Percentiles rank a stretch among this genome's conserved stretches.
These are phyloP conservation scores for Ploceus nigricollis DNA, from an alignment of 2,113 vertebrate species.

Conservation along the genomic window DNA sequence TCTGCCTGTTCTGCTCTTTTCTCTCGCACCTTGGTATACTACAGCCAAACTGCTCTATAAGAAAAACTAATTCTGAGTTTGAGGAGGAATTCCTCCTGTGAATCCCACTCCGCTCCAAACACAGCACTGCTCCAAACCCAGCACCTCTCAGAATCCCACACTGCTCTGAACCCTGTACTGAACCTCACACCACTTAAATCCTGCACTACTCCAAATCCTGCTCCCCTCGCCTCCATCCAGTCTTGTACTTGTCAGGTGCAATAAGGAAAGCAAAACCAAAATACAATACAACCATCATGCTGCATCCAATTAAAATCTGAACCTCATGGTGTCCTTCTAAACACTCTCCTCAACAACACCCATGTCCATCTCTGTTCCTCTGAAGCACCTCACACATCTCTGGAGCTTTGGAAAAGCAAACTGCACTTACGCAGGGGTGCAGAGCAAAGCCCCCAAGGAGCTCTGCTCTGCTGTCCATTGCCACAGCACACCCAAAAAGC, in stretches of 20 bases:
- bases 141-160: neutral
- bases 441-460: fast-evolving
- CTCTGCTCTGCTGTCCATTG: neutral
- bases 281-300: fast-evolving
- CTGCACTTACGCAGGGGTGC: fast-evolving
- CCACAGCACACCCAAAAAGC: neutral
- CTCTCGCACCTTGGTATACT: fast-evolving
- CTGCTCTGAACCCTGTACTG: fast-evolving
- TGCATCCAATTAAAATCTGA: neutral
- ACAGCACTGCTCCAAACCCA: neutral
- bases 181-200: neutral
- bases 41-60: neutral
- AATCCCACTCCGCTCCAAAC: neutral
- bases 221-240: fast-evolving
- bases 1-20: fast-evolving
- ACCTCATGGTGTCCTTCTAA: neutral
- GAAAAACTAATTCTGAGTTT: neutral
- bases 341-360: fast-evolving
- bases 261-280: neutral
- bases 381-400: neutral
- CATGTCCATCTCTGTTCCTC: neutral
- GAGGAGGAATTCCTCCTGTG: neutral
- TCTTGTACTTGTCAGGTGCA: neutral
- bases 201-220: fast-evolving
- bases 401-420: neutral